phyloP scores from a whole-genome alignment of 2,888 invertebrate species.

The Linyphia triangularis region DNA sequence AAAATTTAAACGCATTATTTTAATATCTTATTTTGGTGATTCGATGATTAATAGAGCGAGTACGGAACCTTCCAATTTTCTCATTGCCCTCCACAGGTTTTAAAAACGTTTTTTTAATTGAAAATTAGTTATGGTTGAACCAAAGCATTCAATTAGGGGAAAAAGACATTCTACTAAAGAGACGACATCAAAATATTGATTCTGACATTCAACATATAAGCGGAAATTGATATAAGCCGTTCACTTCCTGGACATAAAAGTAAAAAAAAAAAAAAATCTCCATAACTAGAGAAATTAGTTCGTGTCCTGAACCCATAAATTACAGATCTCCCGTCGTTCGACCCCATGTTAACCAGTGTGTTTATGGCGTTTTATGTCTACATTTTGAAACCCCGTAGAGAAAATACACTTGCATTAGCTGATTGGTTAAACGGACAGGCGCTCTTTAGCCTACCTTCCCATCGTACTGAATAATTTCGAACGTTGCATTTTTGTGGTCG shows the following conservation, averaged over 20 bases:
- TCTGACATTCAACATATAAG: neutral
- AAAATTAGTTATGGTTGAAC: too few relatives aligned
- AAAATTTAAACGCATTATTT: too few relatives aligned
- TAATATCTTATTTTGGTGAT: too few relatives aligned
- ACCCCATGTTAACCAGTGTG: neutral
- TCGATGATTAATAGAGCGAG: too few relatives aligned
- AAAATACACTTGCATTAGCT: neutral
- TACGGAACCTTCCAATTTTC: too few relatives aligned
- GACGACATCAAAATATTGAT: neutral
- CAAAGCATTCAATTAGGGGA: neutral
- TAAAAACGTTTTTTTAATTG: too few relatives aligned
- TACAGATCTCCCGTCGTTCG: neutral
- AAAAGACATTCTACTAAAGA: neutral
- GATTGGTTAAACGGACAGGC: neutral
- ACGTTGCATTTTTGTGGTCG: neutral
- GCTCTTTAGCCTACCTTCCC: neutral
- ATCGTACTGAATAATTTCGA: neutral
- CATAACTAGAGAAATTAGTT: too few relatives aligned
- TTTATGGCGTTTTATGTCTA: neutral
- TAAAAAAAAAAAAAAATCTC: too few relatives aligned
- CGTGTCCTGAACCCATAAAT: neutral
- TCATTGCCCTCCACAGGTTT: too few relatives aligned
- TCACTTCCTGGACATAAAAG: neutral
- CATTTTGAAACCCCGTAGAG: neutral
- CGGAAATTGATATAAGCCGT: neutral